Percentiles rank a stretch among this genome's conserved stretches.
Conservation (phyloP, 2,797 vertebrate genomes). For the Propithecus deckenii region DNA sequence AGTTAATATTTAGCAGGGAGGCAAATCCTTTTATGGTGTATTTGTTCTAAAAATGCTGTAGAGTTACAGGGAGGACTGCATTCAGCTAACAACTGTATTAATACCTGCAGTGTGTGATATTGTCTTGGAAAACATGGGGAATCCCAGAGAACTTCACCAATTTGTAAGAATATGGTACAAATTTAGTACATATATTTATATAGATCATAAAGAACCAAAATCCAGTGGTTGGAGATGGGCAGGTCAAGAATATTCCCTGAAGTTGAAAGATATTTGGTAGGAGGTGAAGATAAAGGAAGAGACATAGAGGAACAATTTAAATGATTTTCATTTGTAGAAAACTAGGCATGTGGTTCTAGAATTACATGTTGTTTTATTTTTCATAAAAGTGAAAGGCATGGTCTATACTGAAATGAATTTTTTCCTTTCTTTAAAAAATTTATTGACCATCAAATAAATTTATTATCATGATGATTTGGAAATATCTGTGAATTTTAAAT, state of each 20-base stretch:
- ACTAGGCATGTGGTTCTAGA: neutral
- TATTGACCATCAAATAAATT: neutral
- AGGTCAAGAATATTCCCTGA: neutral
- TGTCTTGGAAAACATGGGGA: neutral
- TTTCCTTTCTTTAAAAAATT: neutral
- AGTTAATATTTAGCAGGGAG: neutral
- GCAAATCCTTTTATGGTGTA: neutral
- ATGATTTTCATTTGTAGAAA: neutral
- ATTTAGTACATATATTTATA: neutral
- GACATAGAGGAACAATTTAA: neutral
- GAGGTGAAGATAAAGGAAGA: neutral
- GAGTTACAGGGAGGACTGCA: neutral
- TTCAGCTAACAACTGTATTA: neutral
- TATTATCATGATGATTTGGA: neutral
- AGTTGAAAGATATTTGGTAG: neutral
- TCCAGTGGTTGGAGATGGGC: neutral
- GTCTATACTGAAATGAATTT: neutral
- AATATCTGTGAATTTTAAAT: neutral
- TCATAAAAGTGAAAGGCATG: neutral
- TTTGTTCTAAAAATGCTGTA: neutral
- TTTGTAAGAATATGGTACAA: neutral
- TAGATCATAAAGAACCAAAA: neutral
- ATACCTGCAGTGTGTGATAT: neutral
- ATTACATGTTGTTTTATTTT: neutral
- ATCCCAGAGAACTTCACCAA: neutral